A percentile compares a stretch with the other conserved stretches of the same genome.
Conservation (phyloP, 23 tunicate genomes). For the Clavelina lepadiformis region DNA sequence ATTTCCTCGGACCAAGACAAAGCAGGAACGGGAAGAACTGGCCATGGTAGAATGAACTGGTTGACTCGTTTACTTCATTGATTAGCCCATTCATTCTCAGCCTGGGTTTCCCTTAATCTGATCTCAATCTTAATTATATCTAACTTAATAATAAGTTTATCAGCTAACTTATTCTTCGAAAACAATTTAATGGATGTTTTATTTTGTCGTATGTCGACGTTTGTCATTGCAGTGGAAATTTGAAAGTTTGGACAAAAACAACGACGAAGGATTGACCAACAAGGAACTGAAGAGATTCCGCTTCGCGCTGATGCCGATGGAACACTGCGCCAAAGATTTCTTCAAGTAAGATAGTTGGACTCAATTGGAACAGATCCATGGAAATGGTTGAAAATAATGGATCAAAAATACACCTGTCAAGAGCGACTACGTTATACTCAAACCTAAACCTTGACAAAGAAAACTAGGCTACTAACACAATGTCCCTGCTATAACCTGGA, state of each 20-base stretch:
- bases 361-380: too few relatives aligned
- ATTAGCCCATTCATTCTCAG: too few relatives aligned
- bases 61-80: too few relatives aligned
- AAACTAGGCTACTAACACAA: too few relatives aligned
- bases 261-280: conserved; percentile 24
- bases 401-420: background rate
- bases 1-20: too few relatives aligned
- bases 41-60: too few relatives aligned
- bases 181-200: too few relatives aligned
- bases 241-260: conserved; percentile 30
- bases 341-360: conserved; percentile 36
- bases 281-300: conserved; percentile 50
- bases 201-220: background rate
- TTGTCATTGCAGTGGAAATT: conserved; percentile 43
- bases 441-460: background rate
- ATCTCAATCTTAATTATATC: too few relatives aligned
- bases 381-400: background rate
- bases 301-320: conserved; percentile 61
- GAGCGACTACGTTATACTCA: background rate
- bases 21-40: too few relatives aligned
- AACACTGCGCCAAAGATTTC: conserved; percentile 58
- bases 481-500: conserved; percentile 1
- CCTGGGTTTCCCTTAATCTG: too few relatives aligned
- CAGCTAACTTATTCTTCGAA: too few relatives aligned
- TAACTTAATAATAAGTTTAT: too few relatives aligned